Evolutionary conservation across 2,113 vertebrate species (phyloP).

Genomic region (Ascaphus truei): DNA sequence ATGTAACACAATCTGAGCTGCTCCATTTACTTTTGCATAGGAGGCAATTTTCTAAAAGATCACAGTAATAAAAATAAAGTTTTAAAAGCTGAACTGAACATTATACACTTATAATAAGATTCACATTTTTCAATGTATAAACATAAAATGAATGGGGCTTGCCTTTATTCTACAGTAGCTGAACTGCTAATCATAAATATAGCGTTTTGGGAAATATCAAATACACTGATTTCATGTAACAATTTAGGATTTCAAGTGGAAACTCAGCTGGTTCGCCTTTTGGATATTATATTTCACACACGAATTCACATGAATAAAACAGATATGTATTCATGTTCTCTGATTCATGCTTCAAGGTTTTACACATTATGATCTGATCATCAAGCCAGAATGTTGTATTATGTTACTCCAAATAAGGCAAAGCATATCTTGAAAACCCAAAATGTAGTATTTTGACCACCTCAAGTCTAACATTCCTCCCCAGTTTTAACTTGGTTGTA

Average conservation of each 20-base stretch:
- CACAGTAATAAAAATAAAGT: background rate
- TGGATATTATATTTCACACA: background rate
- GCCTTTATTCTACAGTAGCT: background rate
- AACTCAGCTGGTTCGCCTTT: no score
- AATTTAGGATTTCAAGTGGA: no score
- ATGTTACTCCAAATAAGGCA: no score
- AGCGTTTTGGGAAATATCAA: background rate
- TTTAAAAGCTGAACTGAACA: background rate
- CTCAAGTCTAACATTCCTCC: no score
- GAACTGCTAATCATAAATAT: background rate
- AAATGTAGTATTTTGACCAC: no score
- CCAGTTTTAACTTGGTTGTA: no score
- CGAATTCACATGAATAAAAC: background rate
- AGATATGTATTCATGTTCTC: background rate
- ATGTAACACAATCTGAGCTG: conserved; percentile 5
- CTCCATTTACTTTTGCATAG: background rate
- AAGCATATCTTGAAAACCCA: no score
- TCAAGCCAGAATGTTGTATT: no score
- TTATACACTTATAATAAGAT: background rate
- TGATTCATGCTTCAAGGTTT: background rate
- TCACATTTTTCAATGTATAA: background rate
- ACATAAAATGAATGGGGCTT: background rate
- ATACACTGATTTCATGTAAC: background rate
- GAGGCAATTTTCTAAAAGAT: conserved; percentile 2
- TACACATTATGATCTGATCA: no score